Evolutionary conservation across 2,888 invertebrate genomes (phyloP).

Genomic region (Caenorhabditis sp.): DNA sequence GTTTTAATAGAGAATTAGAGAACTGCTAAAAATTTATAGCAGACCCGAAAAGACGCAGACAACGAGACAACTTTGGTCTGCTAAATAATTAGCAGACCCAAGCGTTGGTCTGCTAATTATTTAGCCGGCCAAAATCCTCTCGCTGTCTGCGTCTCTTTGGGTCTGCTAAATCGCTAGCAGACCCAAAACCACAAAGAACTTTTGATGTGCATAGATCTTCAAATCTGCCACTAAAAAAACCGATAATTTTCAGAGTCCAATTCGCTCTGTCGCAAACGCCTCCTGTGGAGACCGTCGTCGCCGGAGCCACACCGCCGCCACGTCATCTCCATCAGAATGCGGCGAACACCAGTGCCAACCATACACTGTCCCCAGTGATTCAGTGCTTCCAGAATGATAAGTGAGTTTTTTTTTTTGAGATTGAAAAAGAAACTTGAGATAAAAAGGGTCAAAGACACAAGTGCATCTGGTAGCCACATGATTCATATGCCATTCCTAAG

Average conservation of each 20-base stretch:
- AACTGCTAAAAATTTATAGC: neutral
- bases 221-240: neutral
- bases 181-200: neutral
- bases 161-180: too few species aligned
- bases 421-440: neutral
- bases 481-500: too few species aligned
- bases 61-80: too few species aligned
- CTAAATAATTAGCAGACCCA: too few species aligned
- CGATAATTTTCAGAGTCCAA: conserved; percentile 57
- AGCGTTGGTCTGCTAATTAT: too few species aligned
- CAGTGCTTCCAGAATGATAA: conserved; percentile 50
- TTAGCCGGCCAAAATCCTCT: too few species aligned
- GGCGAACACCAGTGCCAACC: conserved; percentile 35
- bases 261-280: conserved; percentile 67
- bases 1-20: neutral
- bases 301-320: neutral
- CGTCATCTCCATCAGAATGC: neutral
- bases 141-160: too few species aligned
- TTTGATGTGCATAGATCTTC: too few species aligned
- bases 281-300: conserved; percentile 19
- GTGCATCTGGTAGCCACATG: too few species aligned
- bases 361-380: conserved; percentile 61
- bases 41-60: too few species aligned
- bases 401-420: neutral
- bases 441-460: neutral